A percentile compares a stretch with the other conserved stretches of the same genome.
Conservation (phyloP, 2,797 vertebrate species). For the Acanthopagrus latus region DNA sequence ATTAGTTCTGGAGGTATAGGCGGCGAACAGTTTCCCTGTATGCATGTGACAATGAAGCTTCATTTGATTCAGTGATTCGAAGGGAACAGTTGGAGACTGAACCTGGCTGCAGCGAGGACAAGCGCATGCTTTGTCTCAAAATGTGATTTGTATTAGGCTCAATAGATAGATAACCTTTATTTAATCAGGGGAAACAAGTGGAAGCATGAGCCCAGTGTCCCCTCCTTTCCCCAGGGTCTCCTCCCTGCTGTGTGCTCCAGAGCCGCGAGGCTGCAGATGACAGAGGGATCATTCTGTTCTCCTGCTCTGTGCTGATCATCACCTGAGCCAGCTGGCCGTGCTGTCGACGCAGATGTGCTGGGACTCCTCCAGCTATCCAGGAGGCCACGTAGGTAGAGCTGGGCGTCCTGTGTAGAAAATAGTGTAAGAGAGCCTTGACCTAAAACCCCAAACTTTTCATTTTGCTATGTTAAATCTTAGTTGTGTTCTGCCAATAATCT, state of each 20-base stretch:
- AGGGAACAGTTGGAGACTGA: not conserved
- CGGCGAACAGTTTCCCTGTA: too few species aligned
- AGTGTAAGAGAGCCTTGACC: not conserved
- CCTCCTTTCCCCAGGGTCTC: constrained; percentile 76
- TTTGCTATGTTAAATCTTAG: not conserved
- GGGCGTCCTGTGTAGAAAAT: constrained; percentile 19
- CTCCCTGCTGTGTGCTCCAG: constrained; percentile 81
- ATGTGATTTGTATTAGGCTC: too few species aligned
- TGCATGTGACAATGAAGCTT: too few species aligned
- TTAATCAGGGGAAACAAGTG: too few species aligned
- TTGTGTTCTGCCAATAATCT: constrained; percentile 6
- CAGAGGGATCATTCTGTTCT: constrained; percentile 63
- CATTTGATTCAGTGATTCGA: too few species aligned
- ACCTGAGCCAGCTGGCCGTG: constrained; percentile 72
- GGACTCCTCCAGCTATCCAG: constrained; percentile 81
- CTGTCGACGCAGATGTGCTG: constrained; percentile 71
- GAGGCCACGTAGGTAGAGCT: constrained; percentile 86
- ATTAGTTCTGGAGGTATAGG: too few species aligned
- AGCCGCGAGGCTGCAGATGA: constrained; percentile 81
- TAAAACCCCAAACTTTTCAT: not conserved
- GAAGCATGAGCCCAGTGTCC: constrained; percentile 33
- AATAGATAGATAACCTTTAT: too few species aligned
- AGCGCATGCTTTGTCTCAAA: not conserved
- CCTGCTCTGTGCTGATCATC: constrained; percentile 61
- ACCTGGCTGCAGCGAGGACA: not conserved